Conservation (phyloP, 1,140 invertebrate genomes). For the Hestina assimilis region DNA sequence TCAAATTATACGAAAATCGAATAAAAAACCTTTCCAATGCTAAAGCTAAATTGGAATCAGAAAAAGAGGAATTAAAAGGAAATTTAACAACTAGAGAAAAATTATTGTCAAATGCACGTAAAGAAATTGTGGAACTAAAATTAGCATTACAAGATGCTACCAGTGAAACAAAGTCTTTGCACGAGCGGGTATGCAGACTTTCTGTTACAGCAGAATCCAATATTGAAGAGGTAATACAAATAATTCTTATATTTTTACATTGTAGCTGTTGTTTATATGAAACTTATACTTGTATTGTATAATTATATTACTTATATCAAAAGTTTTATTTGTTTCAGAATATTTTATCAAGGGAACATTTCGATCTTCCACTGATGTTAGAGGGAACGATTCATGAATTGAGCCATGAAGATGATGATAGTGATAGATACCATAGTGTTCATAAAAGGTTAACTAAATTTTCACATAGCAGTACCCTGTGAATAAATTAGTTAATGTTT, state of each 20-base stretch:
- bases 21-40: constrained; percentile 59
- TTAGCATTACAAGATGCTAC: constrained; percentile 73
- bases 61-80: constrained; percentile 51
- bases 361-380: constrained; percentile 51
- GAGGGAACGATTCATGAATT: constrained; percentile 63
- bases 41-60: constrained; percentile 59
- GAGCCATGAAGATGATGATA: constrained; percentile 62
- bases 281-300: no score
- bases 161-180: constrained; percentile 66
- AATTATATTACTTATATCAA: no score
- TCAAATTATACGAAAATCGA: constrained; percentile 70
- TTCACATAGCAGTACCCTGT: constrained; percentile 57
- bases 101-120: constrained; percentile 66
- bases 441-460: constrained; percentile 51
- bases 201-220: constrained; percentile 37
- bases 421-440: constrained; percentile 35
- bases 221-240: constrained; percentile 42
- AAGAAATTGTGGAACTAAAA: constrained; percentile 73
- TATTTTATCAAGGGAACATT: constrained; percentile 38
- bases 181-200: constrained; percentile 57
- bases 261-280: neutral
- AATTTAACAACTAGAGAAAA: constrained; percentile 66
- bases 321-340: constrained; percentile 47
- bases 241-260: neutral
- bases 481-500: constrained; percentile 13